phyloP scores from a whole-genome alignment of 1,140 invertebrate genomes.

The Neelides sp. region DNA sequence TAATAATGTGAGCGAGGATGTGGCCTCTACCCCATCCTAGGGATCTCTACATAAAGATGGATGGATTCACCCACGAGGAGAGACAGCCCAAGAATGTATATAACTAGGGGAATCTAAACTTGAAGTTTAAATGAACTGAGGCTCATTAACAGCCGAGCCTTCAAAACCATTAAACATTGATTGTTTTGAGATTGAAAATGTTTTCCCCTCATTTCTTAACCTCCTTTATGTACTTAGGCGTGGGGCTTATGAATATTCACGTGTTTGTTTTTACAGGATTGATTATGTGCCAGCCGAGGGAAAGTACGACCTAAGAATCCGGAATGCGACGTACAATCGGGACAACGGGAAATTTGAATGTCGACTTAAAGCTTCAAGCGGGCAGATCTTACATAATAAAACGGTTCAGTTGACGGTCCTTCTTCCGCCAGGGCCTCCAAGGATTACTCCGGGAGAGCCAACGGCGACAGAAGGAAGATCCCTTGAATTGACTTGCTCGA shows the following conservation, averaged over 20 bases:
- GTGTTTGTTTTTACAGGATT: conserved; percentile 42
- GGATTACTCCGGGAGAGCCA: conserved; percentile 50
- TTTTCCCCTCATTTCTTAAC: no score
- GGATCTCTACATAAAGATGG: no score
- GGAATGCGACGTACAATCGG: conserved; percentile 62
- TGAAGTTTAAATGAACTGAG: no score
- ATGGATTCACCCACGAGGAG: no score
- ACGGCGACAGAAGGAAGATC: conserved; percentile 42
- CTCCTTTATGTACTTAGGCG: conserved; percentile 1
- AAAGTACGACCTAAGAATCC: conserved; percentile 73
- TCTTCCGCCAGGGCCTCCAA: conserved; percentile 63
- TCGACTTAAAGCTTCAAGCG: conserved; percentile 69
- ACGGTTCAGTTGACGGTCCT: conserved; percentile 71
- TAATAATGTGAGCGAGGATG: neutral
- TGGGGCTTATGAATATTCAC: neutral
- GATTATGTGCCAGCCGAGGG: conserved; percentile 63
- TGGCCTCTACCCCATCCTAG: no score
- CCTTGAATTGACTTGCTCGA: conserved; percentile 58
- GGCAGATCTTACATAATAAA: conserved; percentile 66
- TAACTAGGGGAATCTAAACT: no score
- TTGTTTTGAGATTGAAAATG: no score
- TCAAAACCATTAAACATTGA: no score
- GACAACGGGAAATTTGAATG: conserved; percentile 88
- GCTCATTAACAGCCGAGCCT: no score
- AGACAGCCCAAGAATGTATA: no score